phyloP scores from a whole-genome alignment of 2,888 invertebrate species.

The Mongoloraphidia duomilia region DNA sequence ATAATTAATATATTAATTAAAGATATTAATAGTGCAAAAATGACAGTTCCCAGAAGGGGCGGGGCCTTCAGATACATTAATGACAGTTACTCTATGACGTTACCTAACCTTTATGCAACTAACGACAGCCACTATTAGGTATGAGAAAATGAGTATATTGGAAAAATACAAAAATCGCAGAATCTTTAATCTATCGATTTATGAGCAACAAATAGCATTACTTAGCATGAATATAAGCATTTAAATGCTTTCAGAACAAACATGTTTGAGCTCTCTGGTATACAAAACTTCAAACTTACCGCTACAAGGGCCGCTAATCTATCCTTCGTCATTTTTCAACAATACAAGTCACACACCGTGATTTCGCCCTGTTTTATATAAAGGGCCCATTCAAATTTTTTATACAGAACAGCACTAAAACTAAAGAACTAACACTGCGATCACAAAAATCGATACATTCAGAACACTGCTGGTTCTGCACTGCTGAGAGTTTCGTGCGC shows the following conservation, averaged over 20 bases:
- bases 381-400: conserved; percentile 69
- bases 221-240: too few relatives aligned
- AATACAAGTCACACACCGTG: conserved; percentile 48
- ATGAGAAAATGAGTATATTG: background rate
- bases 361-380: conserved; percentile 50
- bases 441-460: conserved; percentile 70
- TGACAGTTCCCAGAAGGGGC: conserved; percentile 19
- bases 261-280: conserved; percentile 12
- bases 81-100: conserved; percentile 6
- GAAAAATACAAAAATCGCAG: background rate
- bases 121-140: background rate
- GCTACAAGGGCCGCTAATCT: conserved; percentile 93
- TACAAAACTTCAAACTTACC: conserved; percentile 40
- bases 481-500: conserved; percentile 37
- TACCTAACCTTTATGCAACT: conserved; percentile 7
- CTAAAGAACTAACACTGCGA: conserved; percentile 59
- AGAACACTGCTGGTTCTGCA: conserved; percentile 48
- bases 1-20: too few relatives aligned
- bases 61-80: conserved; percentile 18
- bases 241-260: conserved; percentile 1
- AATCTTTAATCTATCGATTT: background rate
- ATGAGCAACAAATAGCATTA: too few relatives aligned
- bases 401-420: conserved; percentile 57
- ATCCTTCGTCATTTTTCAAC: conserved; percentile 82
- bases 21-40: background rate